These are phyloP conservation scores for Rhynchopsitta pachyrhyncha DNA, from an alignment of 2,113 vertebrate species.

Conservation along the genomic window DNA sequence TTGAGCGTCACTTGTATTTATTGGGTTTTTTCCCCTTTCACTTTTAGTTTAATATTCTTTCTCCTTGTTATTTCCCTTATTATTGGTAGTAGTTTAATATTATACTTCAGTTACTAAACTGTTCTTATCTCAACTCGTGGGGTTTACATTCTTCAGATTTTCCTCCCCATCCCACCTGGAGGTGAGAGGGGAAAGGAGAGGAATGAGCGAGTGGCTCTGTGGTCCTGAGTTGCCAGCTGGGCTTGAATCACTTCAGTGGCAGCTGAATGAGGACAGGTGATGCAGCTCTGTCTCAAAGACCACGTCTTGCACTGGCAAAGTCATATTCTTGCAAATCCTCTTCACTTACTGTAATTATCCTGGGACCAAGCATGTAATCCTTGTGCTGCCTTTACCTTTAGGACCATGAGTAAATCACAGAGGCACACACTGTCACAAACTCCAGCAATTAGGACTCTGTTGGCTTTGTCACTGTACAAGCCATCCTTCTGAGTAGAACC, in stretches of 20 bases:
- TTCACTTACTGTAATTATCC: fast-evolving
- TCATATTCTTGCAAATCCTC: background rate
- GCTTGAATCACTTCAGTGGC: background rate
- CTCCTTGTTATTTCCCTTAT: background rate
- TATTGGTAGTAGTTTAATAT: background rate
- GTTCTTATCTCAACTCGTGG: background rate
- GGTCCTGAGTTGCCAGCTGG: background rate
- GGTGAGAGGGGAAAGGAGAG: background rate
- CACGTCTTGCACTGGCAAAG: background rate
- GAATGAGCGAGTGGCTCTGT: background rate
- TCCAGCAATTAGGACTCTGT: background rate
- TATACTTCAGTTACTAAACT: background rate
- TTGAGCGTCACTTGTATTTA: background rate
- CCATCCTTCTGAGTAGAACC: background rate
- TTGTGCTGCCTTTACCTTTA: background rate
- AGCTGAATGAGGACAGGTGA: fast-evolving
- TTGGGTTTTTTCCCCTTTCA: background rate
- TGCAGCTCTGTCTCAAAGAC: background rate
- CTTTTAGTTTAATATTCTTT: background rate
- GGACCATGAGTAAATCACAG: fast-evolving
- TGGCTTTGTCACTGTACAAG: background rate
- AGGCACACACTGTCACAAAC: background rate
- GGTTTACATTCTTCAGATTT: background rate
- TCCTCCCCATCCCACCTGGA: background rate
- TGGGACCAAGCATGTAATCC: fast-evolving